Percentiles rank a stretch among this genome's conserved stretches.
Conservation (phyloP, 2,113 vertebrate genomes). For the Heterocephalus glaber region DNA sequence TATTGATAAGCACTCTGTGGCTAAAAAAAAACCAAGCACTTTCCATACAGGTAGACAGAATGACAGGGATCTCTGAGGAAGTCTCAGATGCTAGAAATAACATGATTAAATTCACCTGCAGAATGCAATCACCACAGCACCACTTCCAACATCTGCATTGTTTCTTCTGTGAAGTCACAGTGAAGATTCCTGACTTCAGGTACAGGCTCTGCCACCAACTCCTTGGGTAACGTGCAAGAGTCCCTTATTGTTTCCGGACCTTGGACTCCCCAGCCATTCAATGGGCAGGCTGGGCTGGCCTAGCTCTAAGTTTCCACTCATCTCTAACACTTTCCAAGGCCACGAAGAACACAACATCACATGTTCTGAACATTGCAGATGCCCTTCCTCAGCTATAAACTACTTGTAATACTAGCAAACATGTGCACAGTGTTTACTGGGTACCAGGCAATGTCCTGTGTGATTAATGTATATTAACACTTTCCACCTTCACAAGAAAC, state of each 20-base stretch:
- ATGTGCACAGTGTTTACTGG: background rate
- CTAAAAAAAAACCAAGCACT: background rate
- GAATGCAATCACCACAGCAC: background rate
- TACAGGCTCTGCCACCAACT: background rate
- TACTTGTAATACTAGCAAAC: background rate
- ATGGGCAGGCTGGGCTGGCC: background rate
- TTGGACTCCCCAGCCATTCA: background rate
- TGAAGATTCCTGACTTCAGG: background rate
- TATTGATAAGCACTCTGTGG: background rate
- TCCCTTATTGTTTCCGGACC: background rate
- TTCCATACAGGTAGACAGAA: background rate
- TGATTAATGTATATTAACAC: background rate
- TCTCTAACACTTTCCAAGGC: background rate
- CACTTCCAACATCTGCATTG: fast-evolving
- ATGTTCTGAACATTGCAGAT: background rate
- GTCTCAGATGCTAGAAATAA: background rate
- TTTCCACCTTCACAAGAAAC: background rate
- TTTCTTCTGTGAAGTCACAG: background rate
- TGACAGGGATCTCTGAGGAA: background rate
- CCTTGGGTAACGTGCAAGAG: background rate
- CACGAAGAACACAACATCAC: background rate
- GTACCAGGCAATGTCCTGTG: background rate
- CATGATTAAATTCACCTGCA: background rate
- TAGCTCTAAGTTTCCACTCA: background rate
- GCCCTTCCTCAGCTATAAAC: background rate